Percentiles rank a stretch among this genome's conserved stretches.
Conservation (phyloP, 92 coral and sea anemone genomes). For the Virgularia gustaviana region DNA sequence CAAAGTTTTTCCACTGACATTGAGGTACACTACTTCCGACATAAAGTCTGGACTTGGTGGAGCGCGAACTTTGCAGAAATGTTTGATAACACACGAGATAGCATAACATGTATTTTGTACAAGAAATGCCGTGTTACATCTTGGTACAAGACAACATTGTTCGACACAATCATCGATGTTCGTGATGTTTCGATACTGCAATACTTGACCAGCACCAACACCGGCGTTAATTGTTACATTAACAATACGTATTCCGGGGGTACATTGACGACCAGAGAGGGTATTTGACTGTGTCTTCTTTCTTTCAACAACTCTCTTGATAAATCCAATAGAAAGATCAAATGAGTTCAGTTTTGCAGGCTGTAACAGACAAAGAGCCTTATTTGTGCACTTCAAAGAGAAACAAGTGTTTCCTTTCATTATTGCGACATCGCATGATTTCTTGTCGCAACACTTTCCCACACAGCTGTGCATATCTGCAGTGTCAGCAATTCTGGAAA, state of each 20-base stretch:
- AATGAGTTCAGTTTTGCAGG: constrained; percentile 73
- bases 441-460: constrained; percentile 68
- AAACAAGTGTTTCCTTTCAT: constrained; percentile 83
- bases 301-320: constrained; percentile 43
- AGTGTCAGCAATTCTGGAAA: constrained; percentile 68
- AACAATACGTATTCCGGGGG: constrained; percentile 70
- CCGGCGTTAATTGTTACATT: constrained; percentile 88
- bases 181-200: constrained; percentile 64
- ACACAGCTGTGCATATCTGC: constrained; percentile 73
- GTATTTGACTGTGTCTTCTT: neutral
- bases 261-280: constrained; percentile 30
- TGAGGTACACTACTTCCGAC: constrained; percentile 72
- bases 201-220: constrained; percentile 90
- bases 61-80: constrained; percentile 74
- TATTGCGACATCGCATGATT: constrained; percentile 78
- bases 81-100: constrained; percentile 73
- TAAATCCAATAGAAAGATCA: constrained; percentile 64
- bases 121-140: constrained; percentile 80
- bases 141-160: constrained; percentile 64
- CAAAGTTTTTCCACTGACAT: constrained; percentile 59
- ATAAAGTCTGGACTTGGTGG: constrained; percentile 59
- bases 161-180: constrained; percentile 63
- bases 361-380: constrained; percentile 63
- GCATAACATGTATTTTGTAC: constrained; percentile 73
- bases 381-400: constrained; percentile 61